phyloP scores from a whole-genome alignment of 2,888 invertebrate genomes.

The Rhagonycha lutea region DNA sequence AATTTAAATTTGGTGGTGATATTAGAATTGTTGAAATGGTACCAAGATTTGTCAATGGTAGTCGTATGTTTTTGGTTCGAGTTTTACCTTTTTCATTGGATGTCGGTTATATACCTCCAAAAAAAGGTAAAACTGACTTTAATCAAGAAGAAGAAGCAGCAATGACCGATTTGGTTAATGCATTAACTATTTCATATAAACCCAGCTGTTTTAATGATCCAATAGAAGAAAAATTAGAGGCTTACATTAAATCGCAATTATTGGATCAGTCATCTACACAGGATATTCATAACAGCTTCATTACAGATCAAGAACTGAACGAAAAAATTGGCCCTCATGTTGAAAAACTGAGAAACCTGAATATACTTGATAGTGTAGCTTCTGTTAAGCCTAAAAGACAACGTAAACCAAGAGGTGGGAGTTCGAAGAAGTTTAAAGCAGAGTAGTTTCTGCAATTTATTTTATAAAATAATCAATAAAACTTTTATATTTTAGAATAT shows the following conservation, averaged over 20 bases:
- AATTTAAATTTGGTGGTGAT: conserved; percentile 8
- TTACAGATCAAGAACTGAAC: conserved; percentile 9
- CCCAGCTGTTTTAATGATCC: conserved; percentile 16
- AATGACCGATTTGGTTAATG: conserved; percentile 9
- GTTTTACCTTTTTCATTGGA: conserved; percentile 15
- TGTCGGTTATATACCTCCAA: background rate
- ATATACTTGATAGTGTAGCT: background rate
- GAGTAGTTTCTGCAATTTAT: background rate
- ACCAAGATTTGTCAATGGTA: conserved; percentile 20
- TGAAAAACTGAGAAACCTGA: background rate
- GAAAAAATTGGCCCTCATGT: background rate
- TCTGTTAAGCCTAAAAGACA: background rate
- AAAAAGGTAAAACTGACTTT: background rate
- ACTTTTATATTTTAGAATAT: background rate
- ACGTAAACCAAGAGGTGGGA: background rate
- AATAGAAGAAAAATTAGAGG: conserved; percentile 8
- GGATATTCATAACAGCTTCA: conserved; percentile 1
- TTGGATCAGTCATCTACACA: conserved; percentile 6
- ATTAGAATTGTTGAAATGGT: conserved; percentile 18
- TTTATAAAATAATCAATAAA: background rate
- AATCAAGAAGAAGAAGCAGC: conserved; percentile 4
- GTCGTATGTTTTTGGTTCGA: conserved; percentile 16
- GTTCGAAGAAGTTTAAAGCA: background rate
- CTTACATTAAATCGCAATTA: conserved; percentile 21
- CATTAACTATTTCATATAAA: conserved; percentile 21